Evolutionary conservation across 2,113 vertebrate genomes (phyloP).

Genomic region (Gopherus evgoodei): DNA sequence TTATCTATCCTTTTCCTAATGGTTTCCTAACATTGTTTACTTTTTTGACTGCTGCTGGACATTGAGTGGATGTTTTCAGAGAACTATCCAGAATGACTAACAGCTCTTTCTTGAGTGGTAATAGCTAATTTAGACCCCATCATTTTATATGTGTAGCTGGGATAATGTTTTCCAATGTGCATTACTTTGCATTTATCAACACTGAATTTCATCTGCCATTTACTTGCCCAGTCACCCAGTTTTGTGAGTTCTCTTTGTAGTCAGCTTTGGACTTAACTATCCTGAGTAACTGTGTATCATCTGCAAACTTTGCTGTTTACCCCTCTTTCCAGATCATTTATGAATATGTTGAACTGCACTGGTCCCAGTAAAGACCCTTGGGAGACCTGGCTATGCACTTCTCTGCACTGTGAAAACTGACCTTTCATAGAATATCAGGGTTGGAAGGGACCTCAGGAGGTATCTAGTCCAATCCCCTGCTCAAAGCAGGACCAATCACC

Average conservation of each 20-base stretch:
- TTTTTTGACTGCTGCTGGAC: not conserved
- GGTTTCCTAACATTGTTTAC: not conserved
- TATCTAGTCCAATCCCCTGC: too few relatives aligned
- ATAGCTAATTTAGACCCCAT: not conserved
- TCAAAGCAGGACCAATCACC: too few relatives aligned
- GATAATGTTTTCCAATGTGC: not conserved
- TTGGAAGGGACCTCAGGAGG: too few relatives aligned
- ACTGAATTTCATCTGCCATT: not conserved
- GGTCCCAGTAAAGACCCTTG: not conserved
- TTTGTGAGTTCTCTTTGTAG: not conserved
- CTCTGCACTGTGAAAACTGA: too few relatives aligned
- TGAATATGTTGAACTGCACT: not conserved
- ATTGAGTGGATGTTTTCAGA: not conserved
- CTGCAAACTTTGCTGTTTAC: not conserved
- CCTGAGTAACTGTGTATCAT: not conserved
- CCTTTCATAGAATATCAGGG: too few relatives aligned
- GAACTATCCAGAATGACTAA: not conserved
- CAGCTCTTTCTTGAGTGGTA: not conserved
- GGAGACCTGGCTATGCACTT: not conserved
- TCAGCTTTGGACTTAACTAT: not conserved
- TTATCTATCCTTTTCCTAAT: not conserved
- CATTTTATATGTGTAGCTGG: not conserved
- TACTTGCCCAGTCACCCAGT: not conserved
- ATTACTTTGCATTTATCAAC: not conserved
- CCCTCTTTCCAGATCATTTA: not conserved